These are phyloP conservation scores for Emydoidea blandingii DNA, from an alignment of 2,797 vertebrate genomes.

Conservation along the genomic window DNA sequence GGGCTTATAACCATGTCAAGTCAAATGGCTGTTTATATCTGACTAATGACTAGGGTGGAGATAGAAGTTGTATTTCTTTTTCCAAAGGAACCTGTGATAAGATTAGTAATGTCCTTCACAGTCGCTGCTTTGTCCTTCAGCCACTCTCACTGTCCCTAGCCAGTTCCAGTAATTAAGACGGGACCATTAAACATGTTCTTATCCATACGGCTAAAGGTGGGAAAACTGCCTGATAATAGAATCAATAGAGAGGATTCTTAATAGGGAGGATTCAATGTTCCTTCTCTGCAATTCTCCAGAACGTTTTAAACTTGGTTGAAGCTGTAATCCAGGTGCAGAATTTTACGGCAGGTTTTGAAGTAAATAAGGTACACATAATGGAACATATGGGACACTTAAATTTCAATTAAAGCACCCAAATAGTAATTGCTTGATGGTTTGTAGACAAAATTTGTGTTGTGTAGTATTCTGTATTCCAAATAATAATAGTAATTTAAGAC, in stretches of 20 bases:
- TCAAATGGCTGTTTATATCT: conserved; percentile 52
- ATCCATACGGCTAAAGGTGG: conserved; percentile 11
- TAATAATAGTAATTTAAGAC: not conserved
- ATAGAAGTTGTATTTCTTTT: conserved; percentile 3
- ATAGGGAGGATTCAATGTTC: not conserved
- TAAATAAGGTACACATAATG: not conserved
- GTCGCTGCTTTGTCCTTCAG: conserved; percentile 33
- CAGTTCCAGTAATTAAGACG: conserved; percentile 34
- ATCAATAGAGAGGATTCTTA: conserved; percentile 7
- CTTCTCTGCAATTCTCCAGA: not conserved
- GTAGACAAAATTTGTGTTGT: not conserved
- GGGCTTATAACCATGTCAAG: not conserved
- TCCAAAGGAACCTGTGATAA: conserved; percentile 3
- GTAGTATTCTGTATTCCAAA: accelerated
- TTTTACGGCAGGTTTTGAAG: not conserved
- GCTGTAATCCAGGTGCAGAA: not conserved
- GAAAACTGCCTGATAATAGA: not conserved
- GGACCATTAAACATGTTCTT: conserved; percentile 22
- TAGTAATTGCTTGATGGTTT: not conserved
- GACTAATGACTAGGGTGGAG: conserved; percentile 36
- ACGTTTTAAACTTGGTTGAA: not conserved
- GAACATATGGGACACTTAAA: not conserved
- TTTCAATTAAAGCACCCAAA: not conserved
- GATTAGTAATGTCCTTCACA: conserved; percentile 51
- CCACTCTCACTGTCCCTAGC: not conserved